Base-by-base conservation (phyloP, 2,888 invertebrate species). In the Trachelus stipa region DNA sequence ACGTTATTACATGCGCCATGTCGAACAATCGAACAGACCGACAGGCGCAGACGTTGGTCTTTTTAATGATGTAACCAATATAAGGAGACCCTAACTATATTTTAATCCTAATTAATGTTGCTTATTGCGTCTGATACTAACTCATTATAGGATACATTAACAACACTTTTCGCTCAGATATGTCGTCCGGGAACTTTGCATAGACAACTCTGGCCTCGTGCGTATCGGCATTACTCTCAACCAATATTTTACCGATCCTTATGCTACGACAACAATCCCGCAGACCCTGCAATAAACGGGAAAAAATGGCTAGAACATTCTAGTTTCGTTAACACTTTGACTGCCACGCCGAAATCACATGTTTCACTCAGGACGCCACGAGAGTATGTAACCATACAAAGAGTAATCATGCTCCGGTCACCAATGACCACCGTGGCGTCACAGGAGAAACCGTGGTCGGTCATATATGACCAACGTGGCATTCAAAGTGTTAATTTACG, bases 91-190 rank as follows among this genome's bases (percentile, higher is more conserved):
- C 56, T 56, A 23, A 56, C 56, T 56, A 12, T 31, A 68, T 35
- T 78, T 34, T 69, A 82, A 74, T 69, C 68, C 37, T 74, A 74
- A 74, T 56, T 75, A 34, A 75, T 83, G 84, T 76, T 75, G 73
- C 74, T 31, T 71, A 56, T 56, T 56, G 56, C 23, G 23, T 23
- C 71, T 23, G 34, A 82, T 85, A 92, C 93, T 92, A 90, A 94
- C 98, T 98, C 98, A 99, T 98, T 79, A 99, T 99, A 12, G 99
- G 99, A 92, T 99, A 99, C 97, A 99, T 98, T 4, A 99, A 94
- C 73, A 99, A 93, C 69, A 99, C 98, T 90, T 95, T 95, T 85
- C 99, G 93, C 76, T 95, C 94, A 0, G 96, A 94, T 82, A 99
- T 98, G 90, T 99, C 99, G 83, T 98, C 98, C 0, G 99, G 99